These are phyloP conservation scores for Drosophila recens DNA, from an alignment of 2,888 invertebrate species.

Conservation along the genomic window DNA sequence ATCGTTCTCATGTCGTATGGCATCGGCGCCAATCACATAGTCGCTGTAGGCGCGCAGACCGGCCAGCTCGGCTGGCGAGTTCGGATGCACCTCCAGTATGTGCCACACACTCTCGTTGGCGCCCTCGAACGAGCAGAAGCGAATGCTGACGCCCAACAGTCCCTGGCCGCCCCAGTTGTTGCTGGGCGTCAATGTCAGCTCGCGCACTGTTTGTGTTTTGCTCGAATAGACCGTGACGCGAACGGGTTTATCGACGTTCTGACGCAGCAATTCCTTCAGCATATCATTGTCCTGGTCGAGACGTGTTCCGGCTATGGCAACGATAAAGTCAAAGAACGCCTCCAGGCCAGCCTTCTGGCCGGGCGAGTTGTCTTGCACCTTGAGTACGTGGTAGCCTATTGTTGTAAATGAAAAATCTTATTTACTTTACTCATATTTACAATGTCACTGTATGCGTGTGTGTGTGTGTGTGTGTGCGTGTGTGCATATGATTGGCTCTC, in stretches of 20 bases:
- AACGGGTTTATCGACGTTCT: conserved; percentile 94
- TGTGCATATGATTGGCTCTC: conserved; percentile 56
- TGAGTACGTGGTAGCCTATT: conserved; percentile 95
- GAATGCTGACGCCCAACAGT: conserved; percentile 97
- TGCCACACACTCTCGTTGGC: conserved; percentile 99
- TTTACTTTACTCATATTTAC: conserved; percentile 35
- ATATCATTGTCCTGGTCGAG: conserved; percentile 99
- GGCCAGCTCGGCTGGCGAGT: conserved; percentile 97
- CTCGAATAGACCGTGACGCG: conserved; percentile 98
- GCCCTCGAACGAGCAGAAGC: conserved; percentile 99
- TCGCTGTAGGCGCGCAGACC: conserved; percentile 96
- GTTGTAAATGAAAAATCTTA: conserved; percentile 22
- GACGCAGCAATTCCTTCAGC: conserved; percentile 95
- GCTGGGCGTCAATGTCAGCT: conserved; percentile 95
- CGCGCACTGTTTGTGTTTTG: conserved; percentile 96
- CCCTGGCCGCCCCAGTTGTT: conserved; percentile 99
- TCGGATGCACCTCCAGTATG: conserved; percentile 97
- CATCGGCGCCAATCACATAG: conserved; percentile 99
- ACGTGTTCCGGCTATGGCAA: conserved; percentile 97
- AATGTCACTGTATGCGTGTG: too few species aligned
- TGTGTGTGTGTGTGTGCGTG: conserved; percentile 48
- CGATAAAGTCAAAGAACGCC: conserved; percentile 99
- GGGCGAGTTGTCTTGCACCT: conserved; percentile 99
- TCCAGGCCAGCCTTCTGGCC: conserved; percentile 98
- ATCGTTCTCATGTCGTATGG: conserved; percentile 98